These are phyloP conservation scores for Atherix ibis DNA, from an alignment of 2,888 invertebrate species.

Conservation along the genomic window DNA sequence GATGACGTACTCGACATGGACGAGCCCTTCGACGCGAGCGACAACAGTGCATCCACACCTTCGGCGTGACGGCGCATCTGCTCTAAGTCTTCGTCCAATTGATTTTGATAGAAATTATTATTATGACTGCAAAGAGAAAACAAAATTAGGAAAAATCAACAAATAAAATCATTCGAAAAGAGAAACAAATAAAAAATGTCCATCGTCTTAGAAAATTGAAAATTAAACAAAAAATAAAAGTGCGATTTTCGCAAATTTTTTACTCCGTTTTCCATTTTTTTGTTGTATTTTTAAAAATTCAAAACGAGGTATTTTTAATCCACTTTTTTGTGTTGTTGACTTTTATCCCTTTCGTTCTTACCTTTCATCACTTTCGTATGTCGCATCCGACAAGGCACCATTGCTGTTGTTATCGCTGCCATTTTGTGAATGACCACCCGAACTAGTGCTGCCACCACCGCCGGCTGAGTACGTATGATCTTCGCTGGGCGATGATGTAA, in stretches of 20 bases:
- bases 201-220: neutral
- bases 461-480: constrained; percentile 82
- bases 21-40: constrained; percentile 49
- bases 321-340: no score
- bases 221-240: neutral
- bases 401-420: constrained; percentile 28
- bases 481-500: constrained; percentile 77
- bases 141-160: constrained; percentile 5
- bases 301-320: no score
- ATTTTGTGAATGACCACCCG: constrained; percentile 13
- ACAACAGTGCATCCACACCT: constrained; percentile 62
- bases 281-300: no score
- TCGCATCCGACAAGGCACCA: constrained; percentile 38
- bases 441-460: constrained; percentile 20
- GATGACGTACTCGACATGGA: constrained; percentile 14
- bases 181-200: neutral
- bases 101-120: no score
- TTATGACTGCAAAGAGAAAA: constrained; percentile 17
- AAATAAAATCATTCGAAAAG: constrained; percentile 6
- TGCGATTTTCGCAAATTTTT: no score
- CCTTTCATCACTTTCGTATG: constrained; percentile 43
- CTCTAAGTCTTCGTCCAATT: constrained; percentile 40
- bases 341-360: no score
- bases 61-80: constrained; percentile 58
- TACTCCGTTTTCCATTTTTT: no score